phyloP scores from a whole-genome alignment of 2,797 vertebrate species.

The Decapterus maruadsi region DNA sequence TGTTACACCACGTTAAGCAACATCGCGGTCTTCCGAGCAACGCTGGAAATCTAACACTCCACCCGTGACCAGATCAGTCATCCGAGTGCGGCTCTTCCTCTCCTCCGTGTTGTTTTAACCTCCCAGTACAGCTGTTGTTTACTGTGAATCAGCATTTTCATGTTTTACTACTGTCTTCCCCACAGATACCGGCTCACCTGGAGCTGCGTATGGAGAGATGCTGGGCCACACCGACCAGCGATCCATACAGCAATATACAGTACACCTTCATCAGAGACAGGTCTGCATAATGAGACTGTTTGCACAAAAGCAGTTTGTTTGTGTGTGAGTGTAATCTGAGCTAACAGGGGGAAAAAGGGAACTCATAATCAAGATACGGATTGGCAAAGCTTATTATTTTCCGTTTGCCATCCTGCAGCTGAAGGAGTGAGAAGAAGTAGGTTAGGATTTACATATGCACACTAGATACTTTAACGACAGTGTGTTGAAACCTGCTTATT shows the following conservation, averaged over 20 bases:
- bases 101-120: conserved; percentile 28
- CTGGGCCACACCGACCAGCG: conserved; percentile 87
- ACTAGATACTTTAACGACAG: neutral
- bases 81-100: conserved; percentile 25
- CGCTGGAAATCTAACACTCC: conserved; percentile 56
- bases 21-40: conserved; percentile 24
- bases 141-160: conserved; percentile 60
- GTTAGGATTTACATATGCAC: neutral
- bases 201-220: conserved; percentile 85
- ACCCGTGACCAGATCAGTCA: conserved; percentile 49
- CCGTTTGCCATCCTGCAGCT: neutral
- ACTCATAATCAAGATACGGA: neutral
- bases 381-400: neutral
- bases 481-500: conserved; percentile 26
- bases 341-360: neutral
- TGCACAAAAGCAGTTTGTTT: neutral
- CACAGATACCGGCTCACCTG: conserved; percentile 83
- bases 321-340: neutral
- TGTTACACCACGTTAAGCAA: conserved; percentile 61
- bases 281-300: conserved; percentile 51
- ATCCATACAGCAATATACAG: conserved; percentile 85
- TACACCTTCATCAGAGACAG: conserved; percentile 87
- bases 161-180: conserved; percentile 17
- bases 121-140: conserved; percentile 73
- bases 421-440: neutral